These are phyloP conservation scores for Eutrigla gurnardus DNA, from an alignment of 2,797 vertebrate genomes.

Conservation along the genomic window DNA sequence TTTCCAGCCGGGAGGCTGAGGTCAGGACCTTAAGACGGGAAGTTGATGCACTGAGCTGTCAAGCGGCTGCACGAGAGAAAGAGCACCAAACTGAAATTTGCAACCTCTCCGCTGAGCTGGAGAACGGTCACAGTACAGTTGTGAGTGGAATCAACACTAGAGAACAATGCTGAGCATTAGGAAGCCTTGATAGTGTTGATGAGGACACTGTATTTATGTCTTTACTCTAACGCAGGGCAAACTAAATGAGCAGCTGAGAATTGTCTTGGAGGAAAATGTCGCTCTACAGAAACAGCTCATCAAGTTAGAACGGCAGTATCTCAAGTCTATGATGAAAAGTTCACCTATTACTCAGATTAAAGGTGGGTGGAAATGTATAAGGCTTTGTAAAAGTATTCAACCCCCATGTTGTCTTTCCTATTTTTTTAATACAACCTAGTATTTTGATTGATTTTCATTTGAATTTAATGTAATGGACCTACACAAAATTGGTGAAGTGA, in stretches of 20 bases:
- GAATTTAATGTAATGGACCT: too few relatives aligned
- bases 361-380: slow-evolving; percentile 68
- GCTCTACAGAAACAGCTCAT: slow-evolving; percentile 84
- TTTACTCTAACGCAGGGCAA: slow-evolving; percentile 69
- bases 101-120: slow-evolving; percentile 73
- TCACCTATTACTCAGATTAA: slow-evolving; percentile 69
- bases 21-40: slow-evolving; percentile 76
- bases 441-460: background rate
- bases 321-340: slow-evolving; percentile 71
- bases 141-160: slow-evolving; percentile 69
- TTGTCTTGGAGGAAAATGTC: slow-evolving; percentile 85
- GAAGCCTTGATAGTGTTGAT: background rate
- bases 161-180: background rate
- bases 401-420: background rate
- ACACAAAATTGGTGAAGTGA: too few relatives aligned
- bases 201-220: background rate
- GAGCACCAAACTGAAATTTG: slow-evolving; percentile 61
- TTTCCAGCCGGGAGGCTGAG: slow-evolving; percentile 72
- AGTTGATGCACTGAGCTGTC: slow-evolving; percentile 64
- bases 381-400: background rate
- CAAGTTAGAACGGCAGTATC: slow-evolving; percentile 79
- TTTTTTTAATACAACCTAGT: too few relatives aligned
- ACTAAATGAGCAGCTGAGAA: slow-evolving; percentile 81
- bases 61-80: slow-evolving; percentile 67
- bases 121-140: slow-evolving; percentile 61